Evolutionary conservation across 2,888 invertebrate genomes (phyloP).

Genomic region (Lordiphosa fenestrarum): DNA sequence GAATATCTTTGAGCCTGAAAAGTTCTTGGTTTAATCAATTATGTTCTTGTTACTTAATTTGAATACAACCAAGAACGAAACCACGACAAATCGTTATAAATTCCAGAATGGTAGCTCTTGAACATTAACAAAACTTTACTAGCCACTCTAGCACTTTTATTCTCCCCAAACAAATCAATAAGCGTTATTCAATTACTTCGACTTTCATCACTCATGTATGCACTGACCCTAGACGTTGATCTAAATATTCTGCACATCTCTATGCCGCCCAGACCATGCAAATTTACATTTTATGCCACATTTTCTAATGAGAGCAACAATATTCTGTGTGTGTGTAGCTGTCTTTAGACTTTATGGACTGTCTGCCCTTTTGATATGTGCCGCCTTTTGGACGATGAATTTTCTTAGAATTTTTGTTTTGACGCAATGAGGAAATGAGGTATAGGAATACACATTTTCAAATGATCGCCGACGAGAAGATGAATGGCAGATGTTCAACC

Average conservation of each 20-base stretch:
- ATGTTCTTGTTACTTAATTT: too few relatives aligned
- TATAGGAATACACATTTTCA: conserved; percentile 34
- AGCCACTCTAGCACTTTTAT: too few relatives aligned
- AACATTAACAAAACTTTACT: too few relatives aligned
- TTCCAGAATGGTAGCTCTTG: too few relatives aligned
- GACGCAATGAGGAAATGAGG: conserved; percentile 47
- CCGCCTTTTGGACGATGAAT: conserved; percentile 34
- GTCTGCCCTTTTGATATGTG: conserved; percentile 36
- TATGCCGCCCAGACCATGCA: conserved; percentile 38
- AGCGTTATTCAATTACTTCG: background rate
- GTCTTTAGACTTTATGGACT: conserved; percentile 10
- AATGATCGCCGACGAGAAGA: conserved; percentile 57
- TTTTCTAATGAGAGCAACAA: conserved; percentile 55
- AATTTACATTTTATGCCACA: conserved; percentile 51
- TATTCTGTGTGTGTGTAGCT: conserved; percentile 16
- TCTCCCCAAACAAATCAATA: too few relatives aligned
- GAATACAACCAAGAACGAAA: too few relatives aligned
- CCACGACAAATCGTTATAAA: too few relatives aligned
- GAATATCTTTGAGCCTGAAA: too few relatives aligned
- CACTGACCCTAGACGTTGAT: conserved; percentile 3
- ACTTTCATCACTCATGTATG: background rate
- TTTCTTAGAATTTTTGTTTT: conserved; percentile 56
- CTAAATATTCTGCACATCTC: conserved; percentile 13
- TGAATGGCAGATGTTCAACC: conserved; percentile 57
- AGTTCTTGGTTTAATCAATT: too few relatives aligned